Base-by-base conservation (phyloP, 2,797 vertebrate genomes). In the Platyrinchus mystaceus region DNA sequence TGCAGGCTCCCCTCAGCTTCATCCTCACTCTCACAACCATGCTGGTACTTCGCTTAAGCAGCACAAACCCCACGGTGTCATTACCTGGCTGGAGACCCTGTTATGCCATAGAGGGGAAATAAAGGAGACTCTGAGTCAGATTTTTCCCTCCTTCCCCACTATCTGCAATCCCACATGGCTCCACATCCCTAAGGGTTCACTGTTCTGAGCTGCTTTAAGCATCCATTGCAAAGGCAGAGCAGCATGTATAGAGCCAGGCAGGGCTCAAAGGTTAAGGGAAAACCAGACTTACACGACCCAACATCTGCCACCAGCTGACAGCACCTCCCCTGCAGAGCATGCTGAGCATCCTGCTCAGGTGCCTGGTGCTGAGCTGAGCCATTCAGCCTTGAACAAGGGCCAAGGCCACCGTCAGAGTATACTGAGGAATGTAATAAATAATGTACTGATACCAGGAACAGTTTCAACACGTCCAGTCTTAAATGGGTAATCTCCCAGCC, bases 121-220 rank as follows among this genome's bases (percentile, higher is more conserved):
- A 36, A 39, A 80, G 39, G 13, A 60, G 19, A 20, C 24, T 12
- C 41, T 26, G 10, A 41, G 32, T 12, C 44, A 37, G 26, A 0
- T 24, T 34, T 10, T 67, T 81, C 49, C 28, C 26, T 82, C 53
- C 10, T 2, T n/a, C 28, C 9, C 30, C 23, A 4, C 30, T 19
- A 37, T 39, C n/a, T 47, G 18, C 1, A 0, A 32, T 58, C 23
- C 69, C 18, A 10, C 1, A 0, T 16, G 41, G 37, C 47, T 90
- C 34, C 3, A 16, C 44, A 30, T 7, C 24, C 30, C 14, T 0
- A 23, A 32, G 30, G 4, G 36, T 32, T 69, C 53, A 5, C 34
- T n/a, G 39, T 43, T 62, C 41, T 27, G 19, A 58, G 47, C 77
- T 2, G 1, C 2, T 1, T 41, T 50, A 66, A 55, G 46, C 59